Conservation (phyloP, 1,140 invertebrate genomes). For the Phenacoccus solenopsis region DNA sequence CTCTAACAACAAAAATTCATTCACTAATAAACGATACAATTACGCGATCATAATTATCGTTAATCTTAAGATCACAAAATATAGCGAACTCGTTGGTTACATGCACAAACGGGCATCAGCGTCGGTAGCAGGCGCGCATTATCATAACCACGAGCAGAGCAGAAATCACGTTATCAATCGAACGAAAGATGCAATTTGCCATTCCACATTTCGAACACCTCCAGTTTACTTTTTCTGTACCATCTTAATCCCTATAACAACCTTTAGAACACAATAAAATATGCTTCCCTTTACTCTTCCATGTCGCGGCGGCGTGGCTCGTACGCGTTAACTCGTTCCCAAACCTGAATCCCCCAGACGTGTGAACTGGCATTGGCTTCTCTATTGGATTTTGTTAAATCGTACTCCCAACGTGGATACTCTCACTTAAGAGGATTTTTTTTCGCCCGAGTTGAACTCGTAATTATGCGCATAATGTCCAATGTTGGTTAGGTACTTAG, state of each 20-base stretch:
- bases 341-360: background rate
- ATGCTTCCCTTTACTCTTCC: background rate
- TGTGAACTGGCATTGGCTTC: no score
- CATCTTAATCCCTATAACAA: background rate
- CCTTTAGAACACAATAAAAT: background rate
- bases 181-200: background rate
- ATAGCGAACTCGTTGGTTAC: background rate
- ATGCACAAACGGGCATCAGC: background rate
- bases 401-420: no score
- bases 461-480: no score
- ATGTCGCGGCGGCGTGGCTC: background rate
- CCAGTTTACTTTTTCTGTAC: background rate
- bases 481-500: no score
- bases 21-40: background rate
- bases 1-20: background rate
- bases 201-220: conserved; percentile 1
- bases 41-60: background rate
- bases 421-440: no score
- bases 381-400: no score
- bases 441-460: no score
- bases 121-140: no score
- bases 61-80: background rate
- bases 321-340: no score
- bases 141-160: background rate
- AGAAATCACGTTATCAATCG: background rate